Evolutionary conservation across 2,113 vertebrate genomes (phyloP), one percentile per base, ranked within the genome.

Genomic region (Callospermophilus lateralis): DNA sequence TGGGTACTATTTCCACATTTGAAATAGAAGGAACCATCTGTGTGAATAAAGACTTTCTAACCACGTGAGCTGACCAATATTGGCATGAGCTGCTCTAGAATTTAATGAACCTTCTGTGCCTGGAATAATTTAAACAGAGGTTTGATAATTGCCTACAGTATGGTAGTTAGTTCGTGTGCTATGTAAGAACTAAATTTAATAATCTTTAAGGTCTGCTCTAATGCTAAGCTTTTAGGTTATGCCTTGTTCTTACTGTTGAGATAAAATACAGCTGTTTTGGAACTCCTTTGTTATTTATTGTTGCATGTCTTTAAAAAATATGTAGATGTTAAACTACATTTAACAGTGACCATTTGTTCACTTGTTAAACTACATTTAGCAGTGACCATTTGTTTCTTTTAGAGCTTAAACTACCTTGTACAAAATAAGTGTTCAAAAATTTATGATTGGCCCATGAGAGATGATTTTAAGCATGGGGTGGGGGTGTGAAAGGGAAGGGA

Each of bases 11-110:
- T 17, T 68, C 48, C 39, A 39, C 39, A 39, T 81, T 34, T 93
- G 26, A 67, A 53, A 39, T 20, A 81, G 39, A 81, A 77, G 13
- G 26, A 86, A 55, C 10, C 65, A 34, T 34, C 32, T 81, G 17
- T 53, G 13, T 84, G 55, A 92, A 78, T 55, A 88, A 88, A 42
- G 65, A 89, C 34, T 81, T 77, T 77, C 48, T 90, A 80, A 88
- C 9, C 78, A 26, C 63, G 78, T 48, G 45, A 94, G 19, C 6
- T 89, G 68, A 72, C 15, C 6, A n/a, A 13, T 32, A 10, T 73
- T 53, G 37, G 42, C n/a, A 68, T 48, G 51, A 45, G 9, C 30
- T 58, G 17, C 55, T 15, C 24, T 48, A 37, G 11, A 26, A 74
- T 28, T 84, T 51, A 84, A 45, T 32, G 45, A 97, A 37, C 11